Percentiles rank a stretch among this genome's conserved stretches.
Evolutionary conservation across 2,797 vertebrate genomes (phyloP).

Genomic region (Sebastes minor): DNA sequence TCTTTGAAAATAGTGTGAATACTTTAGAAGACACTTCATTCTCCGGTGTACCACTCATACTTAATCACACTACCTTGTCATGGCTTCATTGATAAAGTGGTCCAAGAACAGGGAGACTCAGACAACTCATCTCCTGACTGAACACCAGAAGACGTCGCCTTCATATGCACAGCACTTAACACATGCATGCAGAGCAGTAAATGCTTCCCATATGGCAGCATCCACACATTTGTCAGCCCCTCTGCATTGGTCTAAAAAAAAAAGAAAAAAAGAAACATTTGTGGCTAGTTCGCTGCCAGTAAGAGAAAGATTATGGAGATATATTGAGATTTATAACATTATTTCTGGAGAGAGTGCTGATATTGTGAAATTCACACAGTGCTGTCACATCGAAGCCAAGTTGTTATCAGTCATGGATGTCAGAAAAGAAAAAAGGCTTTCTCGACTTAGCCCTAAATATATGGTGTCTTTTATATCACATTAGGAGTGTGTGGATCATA

Average conservation of each 20-base stretch:
- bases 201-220: slow-evolving; percentile 54
- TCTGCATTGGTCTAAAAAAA: slow-evolving; percentile 33
- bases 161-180: slow-evolving; percentile 39
- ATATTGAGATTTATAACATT: slow-evolving; percentile 45
- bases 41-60: background rate
- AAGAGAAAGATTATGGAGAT: slow-evolving; percentile 54
- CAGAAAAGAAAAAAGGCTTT: slow-evolving; percentile 30
- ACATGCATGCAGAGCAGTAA: slow-evolving; percentile 42
- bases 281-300: slow-evolving; percentile 17
- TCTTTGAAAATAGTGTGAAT: background rate
- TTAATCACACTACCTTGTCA: slow-evolving; percentile 4
- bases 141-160: slow-evolving; percentile 31
- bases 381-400: slow-evolving; percentile 7
- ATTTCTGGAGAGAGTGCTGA: slow-evolving; percentile 38
- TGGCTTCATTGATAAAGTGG: background rate
- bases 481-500: background rate
- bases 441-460: slow-evolving; percentile 10
- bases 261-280: background rate
- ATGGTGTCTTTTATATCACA: slow-evolving; percentile 11
- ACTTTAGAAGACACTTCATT: background rate
- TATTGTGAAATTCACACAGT: slow-evolving; percentile 36
- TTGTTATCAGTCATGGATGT: slow-evolving; percentile 37
- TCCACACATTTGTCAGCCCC: slow-evolving; percentile 56
- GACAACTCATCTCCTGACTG: slow-evolving; percentile 18
- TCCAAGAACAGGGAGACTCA: background rate